phyloP scores from a whole-genome alignment of 1,140 invertebrate species.

The Drosophila lacteicornis region DNA sequence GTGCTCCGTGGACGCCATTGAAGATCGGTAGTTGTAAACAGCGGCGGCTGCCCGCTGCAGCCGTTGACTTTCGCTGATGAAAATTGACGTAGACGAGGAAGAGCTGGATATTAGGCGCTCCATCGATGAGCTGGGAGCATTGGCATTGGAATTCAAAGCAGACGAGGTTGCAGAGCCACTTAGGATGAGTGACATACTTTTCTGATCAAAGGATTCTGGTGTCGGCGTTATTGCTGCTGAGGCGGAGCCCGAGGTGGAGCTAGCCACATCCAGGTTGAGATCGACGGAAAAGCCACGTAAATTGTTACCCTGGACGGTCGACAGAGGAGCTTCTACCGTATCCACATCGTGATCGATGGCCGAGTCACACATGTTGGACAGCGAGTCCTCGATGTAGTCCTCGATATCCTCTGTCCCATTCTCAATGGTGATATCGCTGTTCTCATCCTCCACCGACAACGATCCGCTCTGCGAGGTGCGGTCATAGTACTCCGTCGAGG shows the following conservation, averaged over 20 bases:
- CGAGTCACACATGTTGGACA: slow-evolving; percentile 72
- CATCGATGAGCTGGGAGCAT: slow-evolving; percentile 1
- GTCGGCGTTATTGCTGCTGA: slow-evolving; percentile 52
- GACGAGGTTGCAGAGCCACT: neutral
- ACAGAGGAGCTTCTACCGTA: neutral
- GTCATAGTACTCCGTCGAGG: slow-evolving; percentile 67
- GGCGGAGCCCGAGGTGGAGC: neutral
- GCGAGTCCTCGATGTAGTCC: slow-evolving; percentile 79
- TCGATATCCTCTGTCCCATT: slow-evolving; percentile 82
- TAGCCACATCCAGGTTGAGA: slow-evolving; percentile 35
- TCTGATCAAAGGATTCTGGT: slow-evolving; percentile 37
- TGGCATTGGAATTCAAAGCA: slow-evolving; percentile 1
- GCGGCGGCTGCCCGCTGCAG: slow-evolving; percentile 73
- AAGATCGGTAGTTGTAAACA: slow-evolving; percentile 77
- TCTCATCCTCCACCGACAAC: slow-evolving; percentile 80
- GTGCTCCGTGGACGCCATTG: slow-evolving; percentile 65
- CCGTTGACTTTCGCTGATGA: slow-evolving; percentile 69
- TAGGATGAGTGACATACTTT: neutral
- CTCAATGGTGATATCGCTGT: slow-evolving; percentile 82
- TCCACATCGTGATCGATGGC: slow-evolving; percentile 36
- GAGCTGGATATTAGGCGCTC: slow-evolving; percentile 32
- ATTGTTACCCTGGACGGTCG: slow-evolving; percentile 23
- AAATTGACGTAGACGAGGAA: slow-evolving; percentile 42
- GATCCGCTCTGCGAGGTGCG: slow-evolving; percentile 76
- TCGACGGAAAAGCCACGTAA: slow-evolving; percentile 52